These are phyloP conservation scores for Thamnophis sirtalis DNA, from an alignment of 2,113 vertebrate genomes.

Conservation along the genomic window DNA sequence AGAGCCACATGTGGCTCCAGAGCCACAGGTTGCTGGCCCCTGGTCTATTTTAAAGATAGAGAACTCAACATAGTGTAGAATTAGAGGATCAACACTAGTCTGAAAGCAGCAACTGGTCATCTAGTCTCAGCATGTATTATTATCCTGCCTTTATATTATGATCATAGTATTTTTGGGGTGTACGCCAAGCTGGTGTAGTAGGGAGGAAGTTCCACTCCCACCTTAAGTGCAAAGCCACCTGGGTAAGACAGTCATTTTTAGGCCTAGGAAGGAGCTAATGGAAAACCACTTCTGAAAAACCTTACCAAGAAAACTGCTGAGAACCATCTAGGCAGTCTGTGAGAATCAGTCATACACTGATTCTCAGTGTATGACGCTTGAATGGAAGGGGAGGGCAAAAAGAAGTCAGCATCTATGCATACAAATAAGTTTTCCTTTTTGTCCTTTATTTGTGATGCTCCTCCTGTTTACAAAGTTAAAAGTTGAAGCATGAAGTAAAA, in stretches of 20 bases:
- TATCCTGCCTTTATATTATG: neutral
- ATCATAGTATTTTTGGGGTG: neutral
- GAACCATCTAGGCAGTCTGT: neutral
- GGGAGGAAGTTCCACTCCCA: neutral
- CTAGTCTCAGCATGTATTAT: neutral
- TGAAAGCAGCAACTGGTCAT: neutral
- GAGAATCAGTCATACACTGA: neutral
- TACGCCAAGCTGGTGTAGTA: neutral
- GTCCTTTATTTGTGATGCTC: neutral
- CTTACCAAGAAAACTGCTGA: neutral
- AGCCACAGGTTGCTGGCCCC: too few species aligned
- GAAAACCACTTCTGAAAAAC: neutral
- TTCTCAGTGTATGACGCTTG: too few species aligned
- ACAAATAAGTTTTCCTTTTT: neutral
- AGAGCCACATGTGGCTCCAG: too few species aligned
- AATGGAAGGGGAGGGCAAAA: neutral
- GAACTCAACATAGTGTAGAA: neutral
- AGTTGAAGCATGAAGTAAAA: neutral
- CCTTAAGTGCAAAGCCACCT: neutral
- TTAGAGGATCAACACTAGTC: neutral
- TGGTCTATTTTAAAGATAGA: neutral
- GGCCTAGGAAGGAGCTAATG: neutral
- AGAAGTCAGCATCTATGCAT: neutral
- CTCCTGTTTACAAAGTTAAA: neutral
- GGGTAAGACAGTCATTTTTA: neutral